phyloP scores from a whole-genome alignment of 2,888 invertebrate genomes.

The Parnassius smintheus region DNA sequence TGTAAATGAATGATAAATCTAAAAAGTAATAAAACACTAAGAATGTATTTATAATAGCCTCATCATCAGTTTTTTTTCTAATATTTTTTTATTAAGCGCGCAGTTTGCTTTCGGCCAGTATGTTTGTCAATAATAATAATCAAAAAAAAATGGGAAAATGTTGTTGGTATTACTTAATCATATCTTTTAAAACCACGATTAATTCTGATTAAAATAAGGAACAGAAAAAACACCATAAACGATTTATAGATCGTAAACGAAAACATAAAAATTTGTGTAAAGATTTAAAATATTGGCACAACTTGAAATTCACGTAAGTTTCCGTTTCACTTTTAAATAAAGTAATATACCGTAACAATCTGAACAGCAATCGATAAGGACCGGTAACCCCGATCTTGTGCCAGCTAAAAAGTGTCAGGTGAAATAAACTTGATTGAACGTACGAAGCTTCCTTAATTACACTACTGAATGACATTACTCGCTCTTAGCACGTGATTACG shows the following conservation, averaged over 20 bases:
- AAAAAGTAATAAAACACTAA: no score
- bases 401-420: conserved; percentile 17
- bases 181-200: no score
- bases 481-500: conserved; percentile 18
- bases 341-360: conserved; percentile 21
- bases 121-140: no score
- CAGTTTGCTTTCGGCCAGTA: no score
- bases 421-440: conserved; percentile 20
- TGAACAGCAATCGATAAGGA: conserved; percentile 19
- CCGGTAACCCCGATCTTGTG: conserved; percentile 21
- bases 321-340: conserved; percentile 17
- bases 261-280: neutral
- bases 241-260: neutral
- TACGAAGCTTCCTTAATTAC: conserved; percentile 23
- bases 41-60: no score
- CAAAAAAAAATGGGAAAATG: no score
- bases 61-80: no score
- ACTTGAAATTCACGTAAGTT: conserved; percentile 8
- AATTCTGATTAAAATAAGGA: no score
- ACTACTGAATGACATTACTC: conserved; percentile 19
- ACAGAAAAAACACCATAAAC: neutral
- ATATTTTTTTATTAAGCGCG: no score
- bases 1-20: no score
- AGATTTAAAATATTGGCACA: conserved; percentile 11
- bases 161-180: no score